These are phyloP conservation scores for Argyresthia albistria DNA, from an alignment of 2,888 invertebrate genomes.

Conservation along the genomic window DNA sequence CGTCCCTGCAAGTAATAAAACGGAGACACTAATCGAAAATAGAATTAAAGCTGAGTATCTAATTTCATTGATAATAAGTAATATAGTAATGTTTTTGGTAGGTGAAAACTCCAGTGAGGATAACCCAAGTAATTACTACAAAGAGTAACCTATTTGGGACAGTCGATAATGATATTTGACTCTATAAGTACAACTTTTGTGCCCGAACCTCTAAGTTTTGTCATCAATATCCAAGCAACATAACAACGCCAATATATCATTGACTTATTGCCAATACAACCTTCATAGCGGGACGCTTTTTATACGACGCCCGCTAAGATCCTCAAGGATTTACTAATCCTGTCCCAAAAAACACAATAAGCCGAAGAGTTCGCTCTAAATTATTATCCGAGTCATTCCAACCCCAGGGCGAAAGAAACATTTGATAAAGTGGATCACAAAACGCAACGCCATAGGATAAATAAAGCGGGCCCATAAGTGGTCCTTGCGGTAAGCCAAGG, in stretches of 20 bases:
- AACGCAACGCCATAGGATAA: slow-evolving; percentile 58
- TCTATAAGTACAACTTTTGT: too few relatives aligned
- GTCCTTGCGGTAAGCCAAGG: slow-evolving; percentile 60
- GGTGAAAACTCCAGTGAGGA: not conserved
- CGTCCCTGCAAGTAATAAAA: slow-evolving; percentile 13
- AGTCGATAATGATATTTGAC: too few relatives aligned
- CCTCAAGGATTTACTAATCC: slow-evolving; percentile 50
- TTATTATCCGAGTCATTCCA: slow-evolving; percentile 59
- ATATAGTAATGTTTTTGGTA: not conserved
- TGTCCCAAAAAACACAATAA: slow-evolving; percentile 62
- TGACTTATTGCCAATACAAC: slow-evolving; percentile 1
- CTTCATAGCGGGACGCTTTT: slow-evolving; percentile 36
- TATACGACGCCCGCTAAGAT: slow-evolving; percentile 28
- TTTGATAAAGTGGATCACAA: slow-evolving; percentile 71
- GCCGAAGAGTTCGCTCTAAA: slow-evolving; percentile 49
- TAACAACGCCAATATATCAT: slow-evolving; percentile 13
- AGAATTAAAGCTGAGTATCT: not conserved
- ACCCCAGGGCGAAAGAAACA: slow-evolving; percentile 51
- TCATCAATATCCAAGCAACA: not conserved
- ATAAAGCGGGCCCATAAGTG: slow-evolving; percentile 60
- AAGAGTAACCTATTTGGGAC: too few relatives aligned
- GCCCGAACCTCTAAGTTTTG: not conserved
- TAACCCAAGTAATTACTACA: too few relatives aligned
- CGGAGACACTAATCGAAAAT: slow-evolving; percentile 5
- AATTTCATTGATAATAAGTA: not conserved